phyloP scores from a whole-genome alignment of 2,888 invertebrate species.

The Blastobasis adustella region DNA sequence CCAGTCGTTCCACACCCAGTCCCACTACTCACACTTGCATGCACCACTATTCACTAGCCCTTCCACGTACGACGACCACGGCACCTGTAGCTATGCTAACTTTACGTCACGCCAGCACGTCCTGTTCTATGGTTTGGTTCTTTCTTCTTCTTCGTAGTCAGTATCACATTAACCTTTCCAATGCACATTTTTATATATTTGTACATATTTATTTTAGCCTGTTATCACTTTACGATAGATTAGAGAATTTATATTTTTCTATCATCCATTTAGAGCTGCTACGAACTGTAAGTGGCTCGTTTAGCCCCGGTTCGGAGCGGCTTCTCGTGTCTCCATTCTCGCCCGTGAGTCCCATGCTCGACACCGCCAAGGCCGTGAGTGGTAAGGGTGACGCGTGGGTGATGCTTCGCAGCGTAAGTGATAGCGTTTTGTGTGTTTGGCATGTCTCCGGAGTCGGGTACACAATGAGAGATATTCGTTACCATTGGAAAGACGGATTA shows the following conservation, averaged over 20 bases:
- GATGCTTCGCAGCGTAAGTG: slow-evolving; percentile 71
- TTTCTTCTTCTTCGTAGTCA: too few relatives aligned
- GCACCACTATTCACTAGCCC: slow-evolving; percentile 10
- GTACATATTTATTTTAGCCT: slow-evolving; percentile 12
- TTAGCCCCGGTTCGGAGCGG: slow-evolving; percentile 27
- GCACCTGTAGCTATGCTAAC: too few relatives aligned
- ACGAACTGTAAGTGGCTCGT: slow-evolving; percentile 19
- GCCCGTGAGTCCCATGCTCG: slow-evolving; percentile 37
- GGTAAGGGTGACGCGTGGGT: slow-evolving; percentile 34
- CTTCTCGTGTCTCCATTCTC: slow-evolving; percentile 30
- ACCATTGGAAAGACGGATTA: slow-evolving; percentile 95
- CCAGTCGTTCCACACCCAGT: slow-evolving; percentile 16
- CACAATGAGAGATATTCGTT: slow-evolving; percentile 98
- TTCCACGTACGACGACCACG: not conserved
- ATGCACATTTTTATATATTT: not conserved
- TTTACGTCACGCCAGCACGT: too few relatives aligned
- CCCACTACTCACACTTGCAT: slow-evolving; percentile 25
- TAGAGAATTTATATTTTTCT: slow-evolving; percentile 56
- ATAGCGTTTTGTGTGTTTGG: slow-evolving; percentile 75
- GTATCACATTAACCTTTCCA: too few relatives aligned
- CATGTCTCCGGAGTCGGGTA: slow-evolving; percentile 90
- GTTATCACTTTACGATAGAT: slow-evolving; percentile 27
- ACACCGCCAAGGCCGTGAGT: slow-evolving; percentile 33
- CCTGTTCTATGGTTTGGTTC: too few relatives aligned
- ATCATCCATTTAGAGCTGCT: slow-evolving; percentile 45